Evolutionary conservation across 2,888 invertebrate species (phyloP).

Genomic region (Chalcosyrphus nemorum): DNA sequence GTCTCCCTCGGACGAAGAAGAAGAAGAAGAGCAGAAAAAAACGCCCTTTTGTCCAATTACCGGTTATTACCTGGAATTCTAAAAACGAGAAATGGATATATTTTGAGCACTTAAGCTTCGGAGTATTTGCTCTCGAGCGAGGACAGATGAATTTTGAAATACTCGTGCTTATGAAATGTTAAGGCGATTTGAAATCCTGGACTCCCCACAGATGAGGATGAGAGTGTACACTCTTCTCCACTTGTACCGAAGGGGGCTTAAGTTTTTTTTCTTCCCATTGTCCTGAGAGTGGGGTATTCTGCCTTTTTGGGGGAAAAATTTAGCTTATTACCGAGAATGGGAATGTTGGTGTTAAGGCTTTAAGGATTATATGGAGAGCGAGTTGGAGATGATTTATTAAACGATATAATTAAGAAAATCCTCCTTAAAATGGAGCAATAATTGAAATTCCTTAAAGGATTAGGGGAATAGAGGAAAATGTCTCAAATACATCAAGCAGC

Average conservation of each 20-base stretch:
- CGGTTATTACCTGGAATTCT: conserved; percentile 53
- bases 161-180: conserved; percentile 50
- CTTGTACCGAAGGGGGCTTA: not conserved
- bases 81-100: conserved; percentile 51
- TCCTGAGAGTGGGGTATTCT: not conserved
- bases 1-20: too few relatives aligned
- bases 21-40: too few relatives aligned
- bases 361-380: conserved; percentile 22
- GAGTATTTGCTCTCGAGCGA: conserved; percentile 12
- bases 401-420: conserved; percentile 23
- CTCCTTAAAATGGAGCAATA: conserved; percentile 8
- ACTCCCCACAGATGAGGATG: not conserved
- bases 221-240: too few relatives aligned
- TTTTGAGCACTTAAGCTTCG: conserved; percentile 24
- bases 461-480: too few relatives aligned
- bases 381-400: conserved; percentile 50
- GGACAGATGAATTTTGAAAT: conserved; percentile 43
- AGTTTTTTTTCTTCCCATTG: conserved; percentile 14
- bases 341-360: conserved; percentile 5
- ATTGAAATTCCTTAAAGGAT: conserved; percentile 38
- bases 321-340: not conserved
- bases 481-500: too few relatives aligned
- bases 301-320: not conserved
- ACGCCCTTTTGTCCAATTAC: conserved; percentile 63
- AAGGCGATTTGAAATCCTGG: conserved; percentile 40